A percentile compares a stretch with the other conserved stretches of the same genome.
Conservation (phyloP, 1,140 invertebrate species). For the Plodia interpunctella region DNA sequence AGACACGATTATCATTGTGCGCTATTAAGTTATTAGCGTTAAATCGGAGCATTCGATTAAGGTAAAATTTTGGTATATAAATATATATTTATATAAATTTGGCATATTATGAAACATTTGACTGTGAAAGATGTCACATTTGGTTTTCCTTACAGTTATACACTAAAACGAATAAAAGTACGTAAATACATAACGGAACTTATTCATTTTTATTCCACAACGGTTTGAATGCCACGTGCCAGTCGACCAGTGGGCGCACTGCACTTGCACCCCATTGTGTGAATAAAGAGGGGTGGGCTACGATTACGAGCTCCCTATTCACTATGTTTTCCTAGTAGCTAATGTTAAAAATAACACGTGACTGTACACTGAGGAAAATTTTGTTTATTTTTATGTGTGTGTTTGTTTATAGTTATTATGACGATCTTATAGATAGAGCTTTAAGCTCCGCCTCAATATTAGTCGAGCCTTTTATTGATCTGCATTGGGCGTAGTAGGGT, state of each 20-base stretch:
- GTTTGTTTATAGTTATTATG: not conserved
- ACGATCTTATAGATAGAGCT: no score
- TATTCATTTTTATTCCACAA: not conserved
- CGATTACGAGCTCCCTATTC: conserved; percentile 6
- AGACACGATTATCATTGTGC: no score
- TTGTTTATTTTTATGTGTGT: not conserved
- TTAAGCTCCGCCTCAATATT: not conserved
- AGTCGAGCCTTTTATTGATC: not conserved
- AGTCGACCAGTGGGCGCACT: not conserved
- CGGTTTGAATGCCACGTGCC: not conserved
- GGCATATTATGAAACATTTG: no score
- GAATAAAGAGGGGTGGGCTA: conserved; percentile 8
- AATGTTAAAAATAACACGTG: conserved; percentile 19
- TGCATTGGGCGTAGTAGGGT: not conserved
- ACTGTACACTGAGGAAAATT: conserved; percentile 3
- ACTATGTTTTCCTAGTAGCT: conserved; percentile 18
- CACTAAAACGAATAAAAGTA: no score
- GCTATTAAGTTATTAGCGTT: no score
- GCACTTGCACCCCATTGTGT: not conserved
- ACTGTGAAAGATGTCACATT: no score
- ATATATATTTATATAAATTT: no score
- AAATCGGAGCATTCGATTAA: no score
- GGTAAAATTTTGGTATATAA: no score
- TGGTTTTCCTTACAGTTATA: no score
- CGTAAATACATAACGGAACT: not conserved